These are phyloP conservation scores for Cantharis rufa DNA, from an alignment of 2,888 invertebrate species.

Conservation along the genomic window DNA sequence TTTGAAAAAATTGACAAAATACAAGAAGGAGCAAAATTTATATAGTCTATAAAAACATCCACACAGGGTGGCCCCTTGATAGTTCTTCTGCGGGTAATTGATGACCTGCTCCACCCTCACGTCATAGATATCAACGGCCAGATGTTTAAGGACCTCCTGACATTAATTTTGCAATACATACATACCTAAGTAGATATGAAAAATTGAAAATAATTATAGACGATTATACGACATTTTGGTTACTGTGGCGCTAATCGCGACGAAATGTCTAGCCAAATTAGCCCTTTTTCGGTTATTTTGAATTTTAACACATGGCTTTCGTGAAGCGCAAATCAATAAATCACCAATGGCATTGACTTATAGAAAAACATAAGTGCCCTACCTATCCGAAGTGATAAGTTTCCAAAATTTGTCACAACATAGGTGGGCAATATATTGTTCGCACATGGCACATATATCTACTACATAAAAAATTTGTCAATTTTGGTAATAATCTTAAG, in stretches of 20 bases:
- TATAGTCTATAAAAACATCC: not conserved
- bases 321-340: not conserved
- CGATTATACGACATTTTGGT: not conserved
- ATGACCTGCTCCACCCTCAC: slow-evolving; percentile 1
- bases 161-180: slow-evolving; percentile 2
- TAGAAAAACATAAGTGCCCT: slow-evolving; percentile 7
- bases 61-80: not conserved
- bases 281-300: not conserved
- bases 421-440: slow-evolving; percentile 8
- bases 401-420: slow-evolving; percentile 25
- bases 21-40: too few species aligned
- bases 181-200: not conserved
- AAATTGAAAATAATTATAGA: not conserved
- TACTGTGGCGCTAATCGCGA: not conserved
- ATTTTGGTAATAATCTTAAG: not conserved
- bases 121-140: not conserved
- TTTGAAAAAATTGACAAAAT: too few species aligned
- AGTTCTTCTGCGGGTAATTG: not conserved
- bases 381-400: slow-evolving; percentile 16
- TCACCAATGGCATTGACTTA: slow-evolving; percentile 1
- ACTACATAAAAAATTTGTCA: not conserved
- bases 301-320: not conserved
- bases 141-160: not conserved
- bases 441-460: not conserved
- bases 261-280: not conserved